These are phyloP conservation scores for Enteromius afrohamiltoni DNA, from an alignment of 2,797 vertebrate genomes.

Conservation along the genomic window DNA sequence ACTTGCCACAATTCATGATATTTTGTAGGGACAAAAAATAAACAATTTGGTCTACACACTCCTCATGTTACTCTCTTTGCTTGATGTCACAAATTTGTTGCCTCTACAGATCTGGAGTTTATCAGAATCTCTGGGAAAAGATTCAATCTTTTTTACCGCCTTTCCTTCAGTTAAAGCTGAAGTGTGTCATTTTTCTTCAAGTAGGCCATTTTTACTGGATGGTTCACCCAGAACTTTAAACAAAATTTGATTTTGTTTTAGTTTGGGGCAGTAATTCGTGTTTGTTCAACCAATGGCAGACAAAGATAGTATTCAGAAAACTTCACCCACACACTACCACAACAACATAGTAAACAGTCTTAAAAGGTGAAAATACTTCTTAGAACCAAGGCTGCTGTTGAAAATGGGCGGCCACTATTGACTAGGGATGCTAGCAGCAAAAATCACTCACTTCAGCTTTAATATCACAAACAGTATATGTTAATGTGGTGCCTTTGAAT, in stretches of 20 bases:
- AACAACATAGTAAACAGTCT: background rate
- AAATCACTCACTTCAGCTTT: constrained; percentile 13
- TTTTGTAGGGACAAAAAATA: background rate
- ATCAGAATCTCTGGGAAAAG: constrained; percentile 48
- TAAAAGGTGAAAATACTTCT: background rate
- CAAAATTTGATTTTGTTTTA: background rate
- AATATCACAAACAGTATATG: constrained; percentile 38
- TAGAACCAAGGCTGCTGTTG: background rate
- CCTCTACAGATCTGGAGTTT: constrained; percentile 51
- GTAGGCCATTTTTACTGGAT: background rate
- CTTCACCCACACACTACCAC: background rate
- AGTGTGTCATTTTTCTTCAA: background rate
- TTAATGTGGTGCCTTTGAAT: constrained; percentile 49
- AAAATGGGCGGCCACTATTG: background rate
- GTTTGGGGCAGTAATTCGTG: background rate
- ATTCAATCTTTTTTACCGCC: background rate
- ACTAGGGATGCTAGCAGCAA: background rate
- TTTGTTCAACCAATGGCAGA: background rate
- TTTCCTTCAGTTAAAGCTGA: constrained; percentile 14
- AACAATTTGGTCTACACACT: constrained; percentile 60
- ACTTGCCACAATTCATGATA: background rate
- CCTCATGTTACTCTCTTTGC: constrained; percentile 50
- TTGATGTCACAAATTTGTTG: constrained; percentile 45
- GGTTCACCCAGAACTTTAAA: background rate
- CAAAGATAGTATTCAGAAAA: background rate